Base-by-base conservation (phyloP, 2,888 invertebrate genomes). In the Calameuta filiformis region DNA sequence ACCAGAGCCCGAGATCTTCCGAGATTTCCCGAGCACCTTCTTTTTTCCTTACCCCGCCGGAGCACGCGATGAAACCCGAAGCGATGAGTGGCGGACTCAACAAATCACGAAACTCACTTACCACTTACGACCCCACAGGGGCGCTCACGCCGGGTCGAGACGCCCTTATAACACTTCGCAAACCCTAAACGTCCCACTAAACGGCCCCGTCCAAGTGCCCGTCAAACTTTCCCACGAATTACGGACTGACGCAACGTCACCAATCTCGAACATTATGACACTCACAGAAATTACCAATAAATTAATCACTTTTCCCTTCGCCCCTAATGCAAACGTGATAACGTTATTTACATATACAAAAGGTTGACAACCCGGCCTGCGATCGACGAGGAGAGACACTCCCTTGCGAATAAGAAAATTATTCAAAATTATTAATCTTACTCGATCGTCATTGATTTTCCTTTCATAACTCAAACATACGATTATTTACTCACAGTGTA, bases 101-200 rank as follows among this genome's bases (percentile, higher is more conserved):
- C 83, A 84, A 87, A 88, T 87, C 85, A 83, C 84, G 82, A 84
- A 85, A 85, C 84, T 85, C 84, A 81, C 82, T 86, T 82, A 85
- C 79, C 81, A 83, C 84, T 85, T 82, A 83, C 69, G 77, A 80
- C 75, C 78, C 80, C 73, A 75, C 77, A 69, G 76, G 76, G 73
- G 76, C 69, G 81, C 79, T 79, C 76, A 71, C 76, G 81, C 78
- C 77, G 73, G 12, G 3, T 71, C 31, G 71, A 31, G 34, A 31
- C 71, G 6, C 71, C 71, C 71, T 34, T 31, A 34, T 15, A 33
- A 34, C 76, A 69, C 76, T 79, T 79, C 76, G 73, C 73, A 77
- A 35, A n/a, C 75, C 75, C 75, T 69, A 74, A 71, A 80, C 68
- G 78, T 37, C n/a, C 68, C 37, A 30, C 56, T 76, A 80, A 80